These are phyloP conservation scores for Florisuga fusca DNA, from an alignment of 2,797 vertebrate species.

Conservation along the genomic window DNA sequence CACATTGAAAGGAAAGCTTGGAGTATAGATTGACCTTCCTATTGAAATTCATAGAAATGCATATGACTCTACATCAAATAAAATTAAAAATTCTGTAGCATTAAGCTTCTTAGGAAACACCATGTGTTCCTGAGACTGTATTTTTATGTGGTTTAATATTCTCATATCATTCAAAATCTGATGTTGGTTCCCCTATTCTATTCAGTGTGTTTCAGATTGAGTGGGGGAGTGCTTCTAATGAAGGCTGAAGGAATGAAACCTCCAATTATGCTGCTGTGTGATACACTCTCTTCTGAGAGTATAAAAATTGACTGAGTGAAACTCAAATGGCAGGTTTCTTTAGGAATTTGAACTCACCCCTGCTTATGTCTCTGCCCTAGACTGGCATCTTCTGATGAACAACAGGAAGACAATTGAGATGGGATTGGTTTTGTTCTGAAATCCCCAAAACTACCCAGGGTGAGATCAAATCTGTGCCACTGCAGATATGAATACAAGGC, in stretches of 20 bases:
- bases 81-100: accelerated
- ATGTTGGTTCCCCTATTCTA: background rate
- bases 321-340: background rate
- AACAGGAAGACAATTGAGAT: accelerated
- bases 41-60: background rate
- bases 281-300: background rate
- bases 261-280: constrained; percentile 14
- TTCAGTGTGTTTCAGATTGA: background rate
- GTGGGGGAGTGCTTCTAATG: background rate
- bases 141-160: background rate
- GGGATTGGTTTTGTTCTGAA: background rate
- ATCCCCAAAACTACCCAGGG: background rate
- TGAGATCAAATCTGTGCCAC: background rate
- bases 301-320: background rate
- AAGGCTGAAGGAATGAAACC: constrained; percentile 45
- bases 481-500: background rate
- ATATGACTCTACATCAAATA: background rate
- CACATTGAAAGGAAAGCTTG: background rate
- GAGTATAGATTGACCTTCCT: background rate
- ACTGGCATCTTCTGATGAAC: background rate
- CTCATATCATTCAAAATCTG: background rate
- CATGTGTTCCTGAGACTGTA: background rate
- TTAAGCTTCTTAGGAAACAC: background rate
- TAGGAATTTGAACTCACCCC: background rate
- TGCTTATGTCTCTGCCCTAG: background rate